Percentiles rank a stretch among this genome's conserved stretches.
phyloP scores from a whole-genome alignment of 2,797 vertebrate genomes.

The Tapirus indicus region DNA sequence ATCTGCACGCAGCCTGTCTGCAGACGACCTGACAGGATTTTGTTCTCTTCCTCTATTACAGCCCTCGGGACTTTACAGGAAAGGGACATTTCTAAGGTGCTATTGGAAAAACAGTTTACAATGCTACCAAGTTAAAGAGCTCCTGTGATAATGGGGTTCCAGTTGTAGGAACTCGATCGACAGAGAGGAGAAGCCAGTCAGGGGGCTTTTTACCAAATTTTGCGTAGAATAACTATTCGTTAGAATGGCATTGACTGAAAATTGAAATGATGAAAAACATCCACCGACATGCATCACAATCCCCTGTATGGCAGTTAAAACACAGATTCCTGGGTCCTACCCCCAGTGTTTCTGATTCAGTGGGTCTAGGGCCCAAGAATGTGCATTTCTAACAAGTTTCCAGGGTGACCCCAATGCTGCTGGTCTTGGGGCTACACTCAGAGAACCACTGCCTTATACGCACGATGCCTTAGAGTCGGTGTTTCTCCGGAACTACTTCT shows the following conservation, averaged over 20 bases:
- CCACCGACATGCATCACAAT: not conserved
- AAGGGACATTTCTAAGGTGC: not conserved
- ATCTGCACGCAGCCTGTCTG: not conserved
- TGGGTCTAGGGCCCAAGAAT: not conserved
- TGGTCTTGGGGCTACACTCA: not conserved
- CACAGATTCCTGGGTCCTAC: not conserved
- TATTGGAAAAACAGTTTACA: not conserved
- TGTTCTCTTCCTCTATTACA: not conserved
- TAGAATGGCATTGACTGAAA: not conserved
- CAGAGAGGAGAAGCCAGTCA: not conserved
- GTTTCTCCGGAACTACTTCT: not conserved
- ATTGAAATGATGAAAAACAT: not conserved
- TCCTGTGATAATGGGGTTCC: not conserved
- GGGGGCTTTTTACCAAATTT: not conserved
- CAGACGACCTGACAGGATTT: not conserved
- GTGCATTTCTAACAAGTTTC: not conserved
- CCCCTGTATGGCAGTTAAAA: not conserved
- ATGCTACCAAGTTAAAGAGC: not conserved
- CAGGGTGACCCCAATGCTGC: accelerated
- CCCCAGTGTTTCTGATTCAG: not conserved
- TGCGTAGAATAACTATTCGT: not conserved
- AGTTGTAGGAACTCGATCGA: not conserved
- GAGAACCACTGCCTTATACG: not conserved
- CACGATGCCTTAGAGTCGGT: accelerated
- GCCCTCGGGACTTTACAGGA: not conserved